These are phyloP conservation scores for Liasis olivaceus DNA, from an alignment of 2,797 vertebrate species.

Conservation along the genomic window DNA sequence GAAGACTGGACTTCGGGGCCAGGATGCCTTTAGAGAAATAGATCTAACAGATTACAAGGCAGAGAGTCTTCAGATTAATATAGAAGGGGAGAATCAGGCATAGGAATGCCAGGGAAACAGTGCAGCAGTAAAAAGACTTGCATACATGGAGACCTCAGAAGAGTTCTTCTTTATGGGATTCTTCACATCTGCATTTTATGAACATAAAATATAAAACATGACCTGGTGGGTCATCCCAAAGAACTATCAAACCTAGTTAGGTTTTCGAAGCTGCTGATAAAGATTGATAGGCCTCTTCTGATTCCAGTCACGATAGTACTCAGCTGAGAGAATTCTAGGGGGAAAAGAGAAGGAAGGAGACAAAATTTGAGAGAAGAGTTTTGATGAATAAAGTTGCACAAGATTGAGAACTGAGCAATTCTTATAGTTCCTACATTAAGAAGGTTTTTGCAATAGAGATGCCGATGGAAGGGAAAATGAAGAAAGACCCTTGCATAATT, in stretches of 20 bases:
- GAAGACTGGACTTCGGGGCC: background rate
- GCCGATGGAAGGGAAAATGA: background rate
- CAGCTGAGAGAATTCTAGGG: background rate
- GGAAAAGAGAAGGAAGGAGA: background rate
- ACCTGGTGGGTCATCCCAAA: background rate
- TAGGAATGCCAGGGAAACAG: background rate
- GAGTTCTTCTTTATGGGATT: background rate
- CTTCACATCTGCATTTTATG: background rate
- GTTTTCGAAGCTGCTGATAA: background rate
- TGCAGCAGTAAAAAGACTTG: background rate
- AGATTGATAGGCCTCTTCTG: background rate
- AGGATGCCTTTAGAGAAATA: background rate
- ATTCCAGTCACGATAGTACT: background rate
- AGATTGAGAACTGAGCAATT: background rate
- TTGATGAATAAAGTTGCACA: background rate
- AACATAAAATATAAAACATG: background rate
- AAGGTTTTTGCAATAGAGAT: background rate
- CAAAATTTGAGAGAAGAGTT: background rate
- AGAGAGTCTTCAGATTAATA: background rate
- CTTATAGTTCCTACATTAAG: background rate
- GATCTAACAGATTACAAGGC: background rate
- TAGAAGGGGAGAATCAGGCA: background rate
- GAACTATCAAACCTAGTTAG: no score
- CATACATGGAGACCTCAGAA: background rate
- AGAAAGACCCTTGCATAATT: background rate